These are phyloP conservation scores for Toxotes lorentzi DNA, from an alignment of 2,797 vertebrate genomes.

Conservation along the genomic window DNA sequence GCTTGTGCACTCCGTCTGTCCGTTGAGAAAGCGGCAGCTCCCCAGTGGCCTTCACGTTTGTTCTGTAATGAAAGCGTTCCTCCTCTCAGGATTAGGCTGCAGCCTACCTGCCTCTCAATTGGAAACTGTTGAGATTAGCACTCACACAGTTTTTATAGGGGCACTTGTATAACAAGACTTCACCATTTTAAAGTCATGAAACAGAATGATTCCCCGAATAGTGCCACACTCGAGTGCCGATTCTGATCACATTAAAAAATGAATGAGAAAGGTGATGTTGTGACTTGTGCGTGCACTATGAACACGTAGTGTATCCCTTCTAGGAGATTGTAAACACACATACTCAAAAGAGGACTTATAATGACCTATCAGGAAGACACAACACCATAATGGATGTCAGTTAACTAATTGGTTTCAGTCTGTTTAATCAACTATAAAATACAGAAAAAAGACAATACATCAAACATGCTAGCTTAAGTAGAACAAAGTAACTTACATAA, in stretches of 20 bases:
- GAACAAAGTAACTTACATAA: conserved; percentile 60
- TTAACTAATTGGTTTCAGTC: conserved; percentile 50
- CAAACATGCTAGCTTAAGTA: conserved; percentile 53
- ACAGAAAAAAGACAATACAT: conserved; percentile 44
- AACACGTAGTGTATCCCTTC: conserved; percentile 4
- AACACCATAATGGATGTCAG: conserved; percentile 28
- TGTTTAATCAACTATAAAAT: conserved; percentile 57
- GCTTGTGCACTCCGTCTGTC: conserved; percentile 59
- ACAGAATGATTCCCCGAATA: conserved; percentile 28
- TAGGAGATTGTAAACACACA: conserved; percentile 2
- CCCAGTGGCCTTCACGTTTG: conserved; percentile 58
- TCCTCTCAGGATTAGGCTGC: conserved; percentile 65
- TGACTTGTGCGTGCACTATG: conserved; percentile 6
- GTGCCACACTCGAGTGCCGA: conserved; percentile 14
- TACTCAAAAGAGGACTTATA: not conserved
- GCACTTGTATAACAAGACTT: conserved; percentile 48
- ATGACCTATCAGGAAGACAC: conserved; percentile 4
- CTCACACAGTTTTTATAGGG: conserved; percentile 22
- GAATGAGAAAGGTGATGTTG: conserved; percentile 4
- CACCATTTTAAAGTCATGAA: conserved; percentile 47
- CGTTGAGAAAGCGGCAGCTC: conserved; percentile 58
- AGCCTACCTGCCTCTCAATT: conserved; percentile 67
- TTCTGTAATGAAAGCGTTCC: conserved; percentile 73
- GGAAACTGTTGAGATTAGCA: conserved; percentile 73
- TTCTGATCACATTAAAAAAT: conserved; percentile 33